phyloP scores from a whole-genome alignment of 2,888 invertebrate species.

The Macaria liturata region DNA sequence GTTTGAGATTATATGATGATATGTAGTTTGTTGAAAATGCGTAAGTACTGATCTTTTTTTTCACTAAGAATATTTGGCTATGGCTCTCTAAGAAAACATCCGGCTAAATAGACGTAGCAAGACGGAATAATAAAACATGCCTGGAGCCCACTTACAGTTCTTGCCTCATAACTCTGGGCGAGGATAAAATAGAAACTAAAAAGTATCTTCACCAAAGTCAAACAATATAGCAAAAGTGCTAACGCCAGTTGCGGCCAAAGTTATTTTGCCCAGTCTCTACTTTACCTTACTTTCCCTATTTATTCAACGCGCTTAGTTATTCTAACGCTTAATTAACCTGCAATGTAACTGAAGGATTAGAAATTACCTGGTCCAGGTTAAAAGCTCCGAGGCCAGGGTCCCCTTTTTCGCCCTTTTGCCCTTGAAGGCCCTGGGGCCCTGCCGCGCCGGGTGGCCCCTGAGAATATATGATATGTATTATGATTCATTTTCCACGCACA shows the following conservation, averaged over 20 bases:
- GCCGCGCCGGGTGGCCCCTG: conserved; percentile 88
- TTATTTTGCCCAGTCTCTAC: too few relatives aligned
- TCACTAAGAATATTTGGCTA: not conserved
- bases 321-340: conserved; percentile 46
- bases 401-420: conserved; percentile 89
- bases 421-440: conserved; percentile 85
- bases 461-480: conserved; percentile 33
- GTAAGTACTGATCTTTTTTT: too few relatives aligned
- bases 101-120: not conserved
- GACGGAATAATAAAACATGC: not conserved
- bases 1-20: too few relatives aligned
- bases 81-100: not conserved
- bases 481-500: too few relatives aligned
- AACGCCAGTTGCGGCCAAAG: too few relatives aligned
- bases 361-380: conserved; percentile 70
- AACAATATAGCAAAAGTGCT: too few relatives aligned
- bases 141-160: conserved; percentile 1
- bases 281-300: conserved; percentile 16
- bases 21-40: too few relatives aligned
- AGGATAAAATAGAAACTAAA: too few relatives aligned
- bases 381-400: conserved; percentile 78
- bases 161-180: too few relatives aligned
- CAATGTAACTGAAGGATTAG: conserved; percentile 32
- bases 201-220: too few relatives aligned
- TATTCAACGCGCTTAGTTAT: conserved; percentile 33